Base-by-base conservation (phyloP, 2,797 vertebrate species). In the Clarias fuscus region DNA sequence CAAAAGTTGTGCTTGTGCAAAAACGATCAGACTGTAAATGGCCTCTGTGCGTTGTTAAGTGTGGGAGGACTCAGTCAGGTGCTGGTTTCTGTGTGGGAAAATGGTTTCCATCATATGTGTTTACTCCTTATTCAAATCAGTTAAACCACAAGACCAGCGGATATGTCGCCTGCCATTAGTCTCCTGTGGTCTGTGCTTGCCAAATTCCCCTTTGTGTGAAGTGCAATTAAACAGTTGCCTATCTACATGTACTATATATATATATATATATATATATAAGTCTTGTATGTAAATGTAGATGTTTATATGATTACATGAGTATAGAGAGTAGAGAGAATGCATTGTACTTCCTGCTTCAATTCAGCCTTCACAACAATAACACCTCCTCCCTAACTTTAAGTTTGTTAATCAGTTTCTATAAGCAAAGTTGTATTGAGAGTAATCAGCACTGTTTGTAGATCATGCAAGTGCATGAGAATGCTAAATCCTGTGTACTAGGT, bases 121-220 rank as follows among this genome's bases (percentile, higher is more conserved):
- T 90, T 88, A 75, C 80, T 65, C 48, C 59, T 70, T 79, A 83
- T 83, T 86, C 76, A 83, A 90, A 90, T 88, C 85, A 85, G 86
- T 89, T 83, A 76, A 84, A 85, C 87, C 82, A 80, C 80, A 64
- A 11, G 37, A 81, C 64, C 37, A 62, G 85, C 43, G 72, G 68
- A 86, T 67, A 48, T 82, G 61, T 72, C 27, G 79, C 64, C 18
- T 76, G 62, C 37, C 53, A 85, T 71, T 87, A 72, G 79, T 56
- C n/a, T 85, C 81, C 61, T 77, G 83, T 40, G 61, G 59, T 64
- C 27, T 48, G 65, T 17, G 40, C 76, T 83, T 86, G 79, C 65
- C 33, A 80, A 78, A 48, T 82, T 75, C 78, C 70, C 22, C 18
- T 85, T 77, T 77, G 76, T 72, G 82, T 88, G 33, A 83, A 86